phyloP scores from a whole-genome alignment of 2,113 vertebrate species.

The Alethe diademata region DNA sequence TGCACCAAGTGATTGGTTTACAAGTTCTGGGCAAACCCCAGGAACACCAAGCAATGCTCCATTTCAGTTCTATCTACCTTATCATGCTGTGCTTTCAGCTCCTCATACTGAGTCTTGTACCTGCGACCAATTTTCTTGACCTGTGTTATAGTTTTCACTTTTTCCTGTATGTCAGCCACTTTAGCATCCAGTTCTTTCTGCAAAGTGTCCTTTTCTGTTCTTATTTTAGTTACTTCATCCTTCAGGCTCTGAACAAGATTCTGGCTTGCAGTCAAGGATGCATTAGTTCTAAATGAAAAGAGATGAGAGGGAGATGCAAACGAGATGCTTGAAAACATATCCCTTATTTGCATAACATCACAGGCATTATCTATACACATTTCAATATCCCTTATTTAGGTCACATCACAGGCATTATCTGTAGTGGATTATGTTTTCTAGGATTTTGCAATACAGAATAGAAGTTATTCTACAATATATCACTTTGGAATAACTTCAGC shows the following conservation, averaged over 20 bases:
- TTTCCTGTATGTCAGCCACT: constrained; percentile 87
- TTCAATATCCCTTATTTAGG: no score
- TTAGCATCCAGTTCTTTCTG: constrained; percentile 85
- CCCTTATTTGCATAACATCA: background rate
- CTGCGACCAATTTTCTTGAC: constrained; percentile 96
- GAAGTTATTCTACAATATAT: background rate
- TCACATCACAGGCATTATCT: background rate
- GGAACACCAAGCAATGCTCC: background rate
- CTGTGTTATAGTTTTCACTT: constrained; percentile 90
- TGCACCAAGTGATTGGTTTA: accelerated
- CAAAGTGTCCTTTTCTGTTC: constrained; percentile 81
- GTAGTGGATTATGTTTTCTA: background rate
- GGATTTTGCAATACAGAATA: background rate
- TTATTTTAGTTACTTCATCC: constrained; percentile 82
- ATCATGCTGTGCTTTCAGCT: constrained; percentile 90
- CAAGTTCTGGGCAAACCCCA: background rate
- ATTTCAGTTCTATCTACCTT: constrained; percentile 74
- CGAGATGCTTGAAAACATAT: background rate
- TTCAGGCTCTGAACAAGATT: constrained; percentile 85
- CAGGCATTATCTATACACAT: background rate
- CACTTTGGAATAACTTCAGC: background rate
- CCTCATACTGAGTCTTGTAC: constrained; percentile 96
- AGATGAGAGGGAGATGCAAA: background rate
- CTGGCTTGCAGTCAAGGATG: constrained; percentile 83
- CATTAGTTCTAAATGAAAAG: constrained; percentile 75